Conservation (phyloP, 2,797 vertebrate species). For the Lepidocolaptes lacrymiger region DNA sequence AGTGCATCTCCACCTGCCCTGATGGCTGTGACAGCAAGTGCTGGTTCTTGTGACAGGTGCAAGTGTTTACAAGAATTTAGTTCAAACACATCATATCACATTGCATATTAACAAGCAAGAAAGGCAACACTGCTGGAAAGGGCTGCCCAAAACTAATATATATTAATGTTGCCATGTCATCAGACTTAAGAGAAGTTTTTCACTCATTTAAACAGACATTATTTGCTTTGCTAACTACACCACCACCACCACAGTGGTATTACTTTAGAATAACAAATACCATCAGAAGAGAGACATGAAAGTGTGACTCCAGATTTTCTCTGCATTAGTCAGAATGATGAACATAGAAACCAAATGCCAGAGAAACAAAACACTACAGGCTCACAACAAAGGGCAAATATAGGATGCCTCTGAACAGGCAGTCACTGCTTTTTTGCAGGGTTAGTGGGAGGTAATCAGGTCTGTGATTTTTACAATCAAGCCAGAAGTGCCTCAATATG, state of each 20-base stretch:
- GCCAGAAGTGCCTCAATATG: not conserved
- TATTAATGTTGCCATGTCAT: not conserved
- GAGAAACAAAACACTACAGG: not conserved
- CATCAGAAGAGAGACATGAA: not conserved
- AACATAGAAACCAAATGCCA: not conserved
- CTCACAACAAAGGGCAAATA: not conserved
- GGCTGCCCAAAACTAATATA: not conserved
- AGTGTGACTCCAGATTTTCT: not conserved
- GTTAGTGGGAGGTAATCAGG: not conserved
- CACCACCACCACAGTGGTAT: accelerated
- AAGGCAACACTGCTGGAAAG: not conserved
- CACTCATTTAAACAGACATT: not conserved
- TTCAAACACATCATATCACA: not conserved
- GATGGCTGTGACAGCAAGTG: not conserved
- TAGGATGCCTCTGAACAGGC: not conserved
- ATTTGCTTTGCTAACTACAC: constrained; percentile 8
- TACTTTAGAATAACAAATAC: constrained; percentile 15
- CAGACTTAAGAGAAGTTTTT: not conserved
- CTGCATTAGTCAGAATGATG: not conserved
- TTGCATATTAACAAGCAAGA: not conserved
- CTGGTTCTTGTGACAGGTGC: not conserved
- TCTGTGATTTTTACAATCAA: not conserved
- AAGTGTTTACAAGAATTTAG: not conserved
- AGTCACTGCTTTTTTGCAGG: not conserved
- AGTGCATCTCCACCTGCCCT: not conserved